Base-by-base conservation (phyloP, 2,888 invertebrate species). In the Teleogryllus oceanicus region DNA sequence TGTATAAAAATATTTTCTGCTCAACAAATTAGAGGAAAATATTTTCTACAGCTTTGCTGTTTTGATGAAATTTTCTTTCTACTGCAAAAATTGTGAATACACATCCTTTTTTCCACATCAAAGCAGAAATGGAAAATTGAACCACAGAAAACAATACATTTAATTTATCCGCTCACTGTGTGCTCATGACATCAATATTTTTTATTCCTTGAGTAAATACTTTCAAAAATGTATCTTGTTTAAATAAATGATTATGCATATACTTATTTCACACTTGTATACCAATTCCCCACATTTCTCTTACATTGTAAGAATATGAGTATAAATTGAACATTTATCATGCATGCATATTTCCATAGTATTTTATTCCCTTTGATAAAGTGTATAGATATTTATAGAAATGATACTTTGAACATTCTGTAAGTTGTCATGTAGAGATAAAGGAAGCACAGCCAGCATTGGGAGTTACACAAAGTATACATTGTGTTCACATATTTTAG, bases 271-370 rank as follows among this genome's bases (percentile, higher is more conserved):
- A 62, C n/a, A 62, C 62, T 62, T 62, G 8, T 62, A 18, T 62
- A 62, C 62, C 13, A 62, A 62, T 62, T 62, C 62, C 62, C n/a
- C n/a, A 18, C n/a, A 18, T 62, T 62, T 62, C 62, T 62, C 62
- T 62, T 62, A 62, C 62, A 62, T 62, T 62, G 62, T 62, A 62
- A 62, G 62, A 62, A 62, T 62, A n/a, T 62, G 62, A 62, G 62
- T 62, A 62, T 62, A 62, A 62, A 62, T 62, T 62, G 62, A 62
- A 62, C 62, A 62, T 62, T 62, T n/a, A 62, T 62, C 37, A n/a
- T 62, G 62, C 62, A 62, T 62, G 62, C 62, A 62, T 62, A 18
- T 16, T 62, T 62, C 4, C n/a, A 62, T 62, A 62, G n/a, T 62
- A 62, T 62, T 62, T 62, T 62, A 62, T 62, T 18, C 13, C n/a